phyloP scores from a whole-genome alignment of 64 coral and sea anemone species.

The Orbicella faveolata region DNA sequence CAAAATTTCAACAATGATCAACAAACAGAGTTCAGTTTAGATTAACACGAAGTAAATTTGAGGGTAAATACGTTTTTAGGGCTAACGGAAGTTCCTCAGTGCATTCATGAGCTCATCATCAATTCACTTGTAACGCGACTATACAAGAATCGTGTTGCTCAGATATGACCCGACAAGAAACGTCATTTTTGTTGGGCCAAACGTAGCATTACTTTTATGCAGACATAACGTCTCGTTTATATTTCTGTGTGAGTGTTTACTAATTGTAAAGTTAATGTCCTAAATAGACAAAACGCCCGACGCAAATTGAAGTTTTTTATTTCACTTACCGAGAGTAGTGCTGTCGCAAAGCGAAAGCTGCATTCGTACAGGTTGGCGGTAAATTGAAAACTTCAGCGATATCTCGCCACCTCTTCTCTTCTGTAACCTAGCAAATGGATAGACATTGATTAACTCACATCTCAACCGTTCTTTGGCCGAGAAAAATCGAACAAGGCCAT shows the following conservation, averaged over 20 bases:
- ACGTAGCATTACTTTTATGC: background rate
- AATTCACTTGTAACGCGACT: slow-evolving; percentile 8
- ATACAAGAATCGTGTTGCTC: background rate
- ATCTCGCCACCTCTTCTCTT: slow-evolving; percentile 92
- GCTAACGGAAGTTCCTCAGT: background rate
- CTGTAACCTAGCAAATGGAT: slow-evolving; percentile 80
- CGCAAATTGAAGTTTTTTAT: background rate
- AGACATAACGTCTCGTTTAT: background rate
- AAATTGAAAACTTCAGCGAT: slow-evolving; percentile 97
- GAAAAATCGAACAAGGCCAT: slow-evolving; percentile 4
- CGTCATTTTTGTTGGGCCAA: background rate
- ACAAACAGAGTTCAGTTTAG: background rate
- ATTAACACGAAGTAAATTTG: background rate
- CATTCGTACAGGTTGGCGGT: slow-evolving; percentile 94
- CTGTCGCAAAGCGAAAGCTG: slow-evolving; percentile 96
- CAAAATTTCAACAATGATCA: background rate
- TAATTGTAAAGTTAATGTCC: slow-evolving; percentile 19
- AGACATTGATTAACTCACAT: background rate
- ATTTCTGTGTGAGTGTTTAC: background rate
- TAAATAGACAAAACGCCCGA: slow-evolving; percentile 14
- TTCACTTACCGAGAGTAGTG: slow-evolving; percentile 83
- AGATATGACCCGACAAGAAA: background rate
- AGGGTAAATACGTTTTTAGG: slow-evolving; percentile 2
- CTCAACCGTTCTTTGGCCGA: slow-evolving; percentile 16
- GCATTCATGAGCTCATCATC: background rate